Evolutionary conservation across 2,113 vertebrate genomes (phyloP), one percentile per base, ranked within the genome.

Genomic region (Ciconia maguari): DNA sequence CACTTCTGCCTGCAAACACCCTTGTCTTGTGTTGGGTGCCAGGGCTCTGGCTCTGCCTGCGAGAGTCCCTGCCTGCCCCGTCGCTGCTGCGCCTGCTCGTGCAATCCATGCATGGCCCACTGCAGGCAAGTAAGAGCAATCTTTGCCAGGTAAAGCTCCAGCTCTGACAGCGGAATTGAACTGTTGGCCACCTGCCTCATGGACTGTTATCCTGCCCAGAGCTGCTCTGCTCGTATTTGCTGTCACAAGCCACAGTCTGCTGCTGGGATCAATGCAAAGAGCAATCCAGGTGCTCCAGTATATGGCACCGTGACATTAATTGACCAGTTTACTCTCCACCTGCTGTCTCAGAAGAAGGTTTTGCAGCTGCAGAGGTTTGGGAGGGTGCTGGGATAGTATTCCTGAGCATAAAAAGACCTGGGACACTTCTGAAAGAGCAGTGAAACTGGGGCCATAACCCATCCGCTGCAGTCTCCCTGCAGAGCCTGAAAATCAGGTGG

Each of bases 251-350:
- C 48, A 25, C 24, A 41, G 25, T 18, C 16, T 84, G 32, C 49
- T 76, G 22, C 62, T 68, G 84, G 52, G 29, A 79, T 36, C 48
- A 25, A 7, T 1, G 6, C 1, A 0, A 58, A 81, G 41, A 64
- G 70, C 19, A 20, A 29, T 4, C 13, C 49, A 21, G 26, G 52
- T 55, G 15, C 52, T 8, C 27, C 69, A 32, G n/a, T 6, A 4
- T 3, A 2, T 2, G 19, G 27, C 38, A 71, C 27, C 0, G 0
- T 13, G 62, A 5, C 27, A 22, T 22, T 36, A 20, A 38, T 9
- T 10, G 29, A n/a, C 18, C 52, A 11, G 22, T 80, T 80, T 32
- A 34, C 30, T 29, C 29, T 69, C 64, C 1, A 1, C 29, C 77
- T 75, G 20, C 42, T 42, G 16, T 57, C 72, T 90, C 55, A 81